These are phyloP conservation scores for Channallabes apus DNA, from an alignment of 2,797 vertebrate species.

Conservation along the genomic window DNA sequence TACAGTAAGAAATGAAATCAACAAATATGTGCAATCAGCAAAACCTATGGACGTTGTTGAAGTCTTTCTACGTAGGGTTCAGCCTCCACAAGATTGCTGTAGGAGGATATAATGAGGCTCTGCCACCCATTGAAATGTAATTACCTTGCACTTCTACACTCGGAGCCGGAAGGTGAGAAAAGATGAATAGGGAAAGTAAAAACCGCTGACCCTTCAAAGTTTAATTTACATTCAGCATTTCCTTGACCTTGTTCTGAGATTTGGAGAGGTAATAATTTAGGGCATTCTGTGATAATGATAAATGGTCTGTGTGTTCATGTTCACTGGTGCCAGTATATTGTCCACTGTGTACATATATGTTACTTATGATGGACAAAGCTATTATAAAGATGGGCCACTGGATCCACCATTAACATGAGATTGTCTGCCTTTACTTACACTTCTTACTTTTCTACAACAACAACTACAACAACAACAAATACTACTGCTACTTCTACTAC, in stretches of 20 bases:
- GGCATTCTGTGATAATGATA: slow-evolving; percentile 87
- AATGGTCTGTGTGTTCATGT: slow-evolving; percentile 90
- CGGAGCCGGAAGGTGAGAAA: slow-evolving; percentile 84
- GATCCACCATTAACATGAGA: background rate
- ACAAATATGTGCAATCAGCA: slow-evolving; percentile 46
- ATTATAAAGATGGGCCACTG: slow-evolving; percentile 8
- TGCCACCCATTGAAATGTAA: slow-evolving; percentile 89
- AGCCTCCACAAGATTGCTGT: slow-evolving; percentile 77
- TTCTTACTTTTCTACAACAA: background rate
- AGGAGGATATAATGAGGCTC: slow-evolving; percentile 85
- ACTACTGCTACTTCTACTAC: too few relatives aligned
- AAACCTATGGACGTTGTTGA: slow-evolving; percentile 31
- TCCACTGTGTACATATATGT: slow-evolving; percentile 40
- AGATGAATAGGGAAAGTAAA: slow-evolving; percentile 93
- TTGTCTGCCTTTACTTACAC: background rate
- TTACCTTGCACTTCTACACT: slow-evolving; percentile 90
- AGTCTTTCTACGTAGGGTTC: slow-evolving; percentile 64
- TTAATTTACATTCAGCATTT: slow-evolving; percentile 97
- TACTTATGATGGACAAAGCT: slow-evolving; percentile 30
- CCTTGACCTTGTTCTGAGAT: slow-evolving; percentile 91
- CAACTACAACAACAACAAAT: background rate
- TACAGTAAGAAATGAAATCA: slow-evolving; percentile 42
- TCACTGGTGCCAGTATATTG: slow-evolving; percentile 86
- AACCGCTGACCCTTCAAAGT: slow-evolving; percentile 90
- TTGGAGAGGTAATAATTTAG: slow-evolving; percentile 94